phyloP scores from a whole-genome alignment of 1,140 invertebrate genomes.

The Ectropis grisescens region DNA sequence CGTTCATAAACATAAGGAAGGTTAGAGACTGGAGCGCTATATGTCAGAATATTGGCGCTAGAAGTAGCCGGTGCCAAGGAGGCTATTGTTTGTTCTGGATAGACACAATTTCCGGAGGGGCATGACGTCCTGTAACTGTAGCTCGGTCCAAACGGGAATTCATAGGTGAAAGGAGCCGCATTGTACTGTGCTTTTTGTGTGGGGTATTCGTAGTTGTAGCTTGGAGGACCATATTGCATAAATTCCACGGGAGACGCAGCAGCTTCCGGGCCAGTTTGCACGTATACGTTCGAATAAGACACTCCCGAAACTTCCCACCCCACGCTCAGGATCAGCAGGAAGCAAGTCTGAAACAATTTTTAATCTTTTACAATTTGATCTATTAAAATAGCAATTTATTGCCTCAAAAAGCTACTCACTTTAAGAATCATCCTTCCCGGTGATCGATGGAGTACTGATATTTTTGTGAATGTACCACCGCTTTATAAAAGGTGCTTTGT shows the following conservation, averaged over 20 bases:
- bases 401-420: constrained; percentile 40
- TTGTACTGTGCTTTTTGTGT: constrained; percentile 30
- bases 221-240: constrained; percentile 29
- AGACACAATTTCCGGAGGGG: no score
- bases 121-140: no score
- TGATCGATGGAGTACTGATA: constrained; percentile 52
- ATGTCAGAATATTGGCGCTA: constrained; percentile 7
- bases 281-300: constrained; percentile 43
- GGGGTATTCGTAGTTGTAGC: constrained; percentile 16
- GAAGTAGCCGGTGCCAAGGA: constrained; percentile 25
- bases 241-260: constrained; percentile 34
- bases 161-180: constrained; percentile 23
- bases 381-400: constrained; percentile 5
- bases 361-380: constrained; percentile 5
- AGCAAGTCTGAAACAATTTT: constrained; percentile 25
- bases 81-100: no score
- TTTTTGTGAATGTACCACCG: constrained; percentile 33
- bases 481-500: constrained; percentile 54
- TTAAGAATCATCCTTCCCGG: constrained; percentile 52
- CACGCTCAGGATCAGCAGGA: constrained; percentile 15
- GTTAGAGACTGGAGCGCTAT: no score
- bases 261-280: constrained; percentile 29
- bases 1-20: no score
- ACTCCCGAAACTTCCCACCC: constrained; percentile 20
- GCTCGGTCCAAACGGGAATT: no score